A percentile compares a stretch with the other conserved stretches of the same genome.
Conservation (phyloP, 2,888 invertebrate species). For the Rhamphomyia laevipes region DNA sequence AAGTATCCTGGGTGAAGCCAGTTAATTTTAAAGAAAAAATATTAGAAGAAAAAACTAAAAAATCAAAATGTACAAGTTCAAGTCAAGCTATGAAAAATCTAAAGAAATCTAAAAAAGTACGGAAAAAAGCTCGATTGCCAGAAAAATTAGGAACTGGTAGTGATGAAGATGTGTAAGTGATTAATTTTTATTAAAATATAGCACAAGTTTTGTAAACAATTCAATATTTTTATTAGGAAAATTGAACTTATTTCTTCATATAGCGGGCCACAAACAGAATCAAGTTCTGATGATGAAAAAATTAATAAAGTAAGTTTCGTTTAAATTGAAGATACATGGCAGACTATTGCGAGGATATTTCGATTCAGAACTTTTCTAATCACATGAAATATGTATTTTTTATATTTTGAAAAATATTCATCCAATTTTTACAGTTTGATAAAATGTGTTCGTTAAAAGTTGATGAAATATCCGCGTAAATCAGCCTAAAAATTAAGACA, state of each 20-base stretch:
- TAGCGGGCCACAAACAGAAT: slow-evolving; percentile 39
- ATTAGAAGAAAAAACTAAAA: slow-evolving; percentile 6
- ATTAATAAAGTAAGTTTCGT: no score
- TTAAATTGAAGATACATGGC: no score
- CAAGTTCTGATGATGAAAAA: slow-evolving; percentile 34
- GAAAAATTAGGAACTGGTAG: slow-evolving; percentile 27
- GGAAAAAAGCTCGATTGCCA: slow-evolving; percentile 16
- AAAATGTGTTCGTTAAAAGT: no score
- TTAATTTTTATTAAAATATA: slow-evolving; percentile 1
- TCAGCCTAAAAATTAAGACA: no score
- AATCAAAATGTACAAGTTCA: not conserved
- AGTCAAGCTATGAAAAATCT: not conserved
- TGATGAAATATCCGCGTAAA: no score
- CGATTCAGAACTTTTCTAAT: no score
- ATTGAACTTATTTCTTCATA: slow-evolving; percentile 47
- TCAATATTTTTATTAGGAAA: slow-evolving; percentile 33
- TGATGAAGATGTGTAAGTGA: slow-evolving; percentile 39
- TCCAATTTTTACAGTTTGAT: no score
- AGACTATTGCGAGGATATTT: no score
- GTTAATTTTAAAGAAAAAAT: slow-evolving; percentile 14
- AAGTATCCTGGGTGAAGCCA: slow-evolving; percentile 16
- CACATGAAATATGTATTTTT: no score
- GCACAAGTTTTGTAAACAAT: not conserved
- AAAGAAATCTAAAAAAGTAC: not conserved
- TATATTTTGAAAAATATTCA: no score